Base-by-base conservation (phyloP, 2,888 invertebrate species). In the Rhingia rostrata region DNA sequence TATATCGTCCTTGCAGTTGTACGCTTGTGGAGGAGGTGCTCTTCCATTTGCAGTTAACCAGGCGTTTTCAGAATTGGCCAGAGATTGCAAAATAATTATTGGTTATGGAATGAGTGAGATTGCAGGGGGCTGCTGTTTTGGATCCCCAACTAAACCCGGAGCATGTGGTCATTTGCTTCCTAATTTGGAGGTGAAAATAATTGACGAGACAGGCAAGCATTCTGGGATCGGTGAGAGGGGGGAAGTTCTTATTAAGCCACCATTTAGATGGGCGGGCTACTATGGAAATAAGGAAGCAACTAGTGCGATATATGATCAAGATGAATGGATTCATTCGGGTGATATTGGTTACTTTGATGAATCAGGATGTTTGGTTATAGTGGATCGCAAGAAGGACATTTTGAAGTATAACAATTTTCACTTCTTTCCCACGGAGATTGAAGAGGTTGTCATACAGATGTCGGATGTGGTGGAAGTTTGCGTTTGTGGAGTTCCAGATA, bases 291-390 rank as follows among this genome's bases (percentile, higher is more conserved):
- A 33, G 7, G 37, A 67, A 41, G 79, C 83, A 2, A 87, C 87
- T 1, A 54, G 45, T 43, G 33, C n/a, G 5, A 72, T 56, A 2
- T 78, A 86, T 6, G 81, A 86, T 61, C 41, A 51, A n/a, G 87
- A 88, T 10, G 86, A 81, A 6, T 88, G 86, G 86, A 53, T 87
- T 7, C 78, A 86, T 41, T 69, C 87, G 0, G 88, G 88, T 12
- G 88, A 88, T 66, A 67, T 88, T 35, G 88, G 88, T 0, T 86
- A 87, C 37, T 86, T 88, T 54, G 87, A 88, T 58, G 74, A 86
- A 0, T 61, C 73, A 0, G 88, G 87, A 6, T 47, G 39, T 41
- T 14, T 88, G 5, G 81, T 64, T 45, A 64, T 88, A 7, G 58
- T 84, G 30, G 88, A 86, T 58, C 81, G 88, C 2, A 88, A 86